Conservation (phyloP, 2,888 invertebrate species). For the Diadegma fenestrale region DNA sequence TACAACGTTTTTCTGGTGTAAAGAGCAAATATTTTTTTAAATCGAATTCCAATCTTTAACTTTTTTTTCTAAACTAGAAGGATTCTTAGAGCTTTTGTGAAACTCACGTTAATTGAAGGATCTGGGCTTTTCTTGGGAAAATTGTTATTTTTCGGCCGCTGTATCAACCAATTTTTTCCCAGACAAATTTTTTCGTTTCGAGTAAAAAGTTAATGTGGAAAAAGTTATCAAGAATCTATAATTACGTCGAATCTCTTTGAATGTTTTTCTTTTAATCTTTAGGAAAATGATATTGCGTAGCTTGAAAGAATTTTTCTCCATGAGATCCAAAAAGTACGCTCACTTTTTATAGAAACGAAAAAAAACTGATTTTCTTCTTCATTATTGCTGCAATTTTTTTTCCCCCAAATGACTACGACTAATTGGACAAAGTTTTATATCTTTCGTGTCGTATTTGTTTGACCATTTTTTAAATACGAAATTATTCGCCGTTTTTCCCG, state of each 20-base stretch:
- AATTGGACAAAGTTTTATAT: not conserved
- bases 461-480: not conserved
- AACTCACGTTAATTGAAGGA: not conserved
- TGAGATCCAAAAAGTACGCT: too few relatives aligned
- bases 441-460: not conserved
- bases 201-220: conserved; percentile 51
- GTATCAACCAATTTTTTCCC: conserved; percentile 29
- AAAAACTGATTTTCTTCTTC: conserved; percentile 26
- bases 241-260: conserved; percentile 12
- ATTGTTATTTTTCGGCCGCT: conserved; percentile 53
- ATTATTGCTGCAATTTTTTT: conserved; percentile 46
- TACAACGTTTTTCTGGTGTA: conserved; percentile 20
- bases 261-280: not conserved
- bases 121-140: conserved; percentile 13
- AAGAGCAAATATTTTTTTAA: not conserved
- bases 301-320: not conserved
- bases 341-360: too few relatives aligned
- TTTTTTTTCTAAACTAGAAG: not conserved
- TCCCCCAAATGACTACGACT: conserved; percentile 3
- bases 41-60: conserved; percentile 35
- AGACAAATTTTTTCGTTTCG: conserved; percentile 18
- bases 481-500: not conserved
- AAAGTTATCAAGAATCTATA: conserved; percentile 30
- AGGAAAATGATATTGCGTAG: not conserved
- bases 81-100: not conserved